phyloP scores from a whole-genome alignment of 1,140 invertebrate genomes.

The Littorina saxatilis region DNA sequence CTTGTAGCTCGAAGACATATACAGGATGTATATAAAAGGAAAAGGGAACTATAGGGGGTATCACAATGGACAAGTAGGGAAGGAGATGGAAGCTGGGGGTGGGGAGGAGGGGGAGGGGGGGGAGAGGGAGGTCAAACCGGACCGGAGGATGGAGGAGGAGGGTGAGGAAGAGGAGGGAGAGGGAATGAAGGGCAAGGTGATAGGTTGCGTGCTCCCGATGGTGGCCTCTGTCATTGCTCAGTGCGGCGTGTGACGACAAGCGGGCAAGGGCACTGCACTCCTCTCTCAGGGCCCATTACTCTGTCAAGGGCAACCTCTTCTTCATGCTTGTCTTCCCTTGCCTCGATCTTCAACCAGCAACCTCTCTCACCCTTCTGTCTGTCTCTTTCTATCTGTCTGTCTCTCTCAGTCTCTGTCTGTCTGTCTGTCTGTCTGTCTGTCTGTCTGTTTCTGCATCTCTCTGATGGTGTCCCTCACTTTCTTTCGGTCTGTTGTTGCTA shows the following conservation, averaged over 20 bases:
- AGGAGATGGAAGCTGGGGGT: no score
- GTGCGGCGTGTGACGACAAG: background rate
- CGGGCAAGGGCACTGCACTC: slow-evolving; percentile 31
- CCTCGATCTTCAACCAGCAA: no score
- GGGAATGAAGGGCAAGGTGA: background rate
- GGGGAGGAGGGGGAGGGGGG: background rate
- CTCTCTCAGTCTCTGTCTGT: no score
- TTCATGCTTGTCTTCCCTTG: no score
- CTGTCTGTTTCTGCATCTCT: no score
- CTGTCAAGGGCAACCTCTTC: slow-evolving; percentile 21
- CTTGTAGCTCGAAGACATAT: background rate
- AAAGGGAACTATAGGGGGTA: background rate
- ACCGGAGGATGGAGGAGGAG: background rate
- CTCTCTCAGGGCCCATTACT: slow-evolving; percentile 31
- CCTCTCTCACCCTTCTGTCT: no score
- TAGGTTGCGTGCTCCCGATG: background rate
- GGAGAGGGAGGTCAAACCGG: no score
- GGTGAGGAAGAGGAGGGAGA: background rate
- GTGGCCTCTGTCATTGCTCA: background rate
- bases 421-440: no score
- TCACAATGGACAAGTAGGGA: background rate
- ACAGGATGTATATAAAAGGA: background rate
- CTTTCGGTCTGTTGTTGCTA: no score
- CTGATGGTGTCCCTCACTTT: no score
- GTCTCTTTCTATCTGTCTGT: no score